Percentiles rank a stretch among this genome's conserved stretches.
These are phyloP conservation scores for Sisyra nigra DNA, from an alignment of 2,888 invertebrate species.

Conservation along the genomic window DNA sequence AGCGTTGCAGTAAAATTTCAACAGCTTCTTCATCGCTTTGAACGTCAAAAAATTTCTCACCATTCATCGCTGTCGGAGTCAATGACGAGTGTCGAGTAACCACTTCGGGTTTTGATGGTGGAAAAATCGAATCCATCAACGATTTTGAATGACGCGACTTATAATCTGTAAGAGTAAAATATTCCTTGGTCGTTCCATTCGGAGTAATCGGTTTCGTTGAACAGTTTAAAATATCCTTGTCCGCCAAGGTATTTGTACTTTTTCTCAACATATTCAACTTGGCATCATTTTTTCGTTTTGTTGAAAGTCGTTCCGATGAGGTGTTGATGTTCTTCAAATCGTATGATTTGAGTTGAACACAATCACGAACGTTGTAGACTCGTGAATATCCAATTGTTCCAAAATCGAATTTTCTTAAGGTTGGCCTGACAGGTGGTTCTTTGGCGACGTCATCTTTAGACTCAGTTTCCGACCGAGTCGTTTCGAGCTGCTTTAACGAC, in stretches of 20 bases:
- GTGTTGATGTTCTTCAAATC: conserved; percentile 6
- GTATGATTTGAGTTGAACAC: conserved; percentile 7
- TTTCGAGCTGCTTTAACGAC: neutral
- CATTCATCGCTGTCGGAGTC: neutral
- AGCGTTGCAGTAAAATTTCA: conserved; percentile 31
- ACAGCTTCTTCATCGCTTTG: conserved; percentile 26
- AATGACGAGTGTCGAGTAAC: neutral
- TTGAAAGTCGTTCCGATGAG: neutral
- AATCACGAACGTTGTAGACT: conserved; percentile 7
- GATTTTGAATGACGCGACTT: neutral
- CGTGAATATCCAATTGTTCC: conserved; percentile 2
- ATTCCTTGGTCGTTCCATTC: conserved; percentile 3
- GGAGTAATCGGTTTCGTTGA: conserved; percentile 1
- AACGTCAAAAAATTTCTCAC: neutral
- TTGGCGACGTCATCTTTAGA: neutral
- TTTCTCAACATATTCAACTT: conserved; percentile 3
- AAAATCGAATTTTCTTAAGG: conserved; percentile 2
- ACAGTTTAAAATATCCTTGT: neutral
- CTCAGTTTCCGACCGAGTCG: neutral
- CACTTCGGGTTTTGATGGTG: neutral
- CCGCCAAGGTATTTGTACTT: neutral
- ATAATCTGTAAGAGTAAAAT: conserved; percentile 6
- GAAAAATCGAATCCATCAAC: neutral
- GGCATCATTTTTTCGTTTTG: neutral
- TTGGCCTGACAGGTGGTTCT: neutral